Evolutionary conservation across 2,797 vertebrate genomes (phyloP).

Genomic region (Acestrorhynchus altus): DNA sequence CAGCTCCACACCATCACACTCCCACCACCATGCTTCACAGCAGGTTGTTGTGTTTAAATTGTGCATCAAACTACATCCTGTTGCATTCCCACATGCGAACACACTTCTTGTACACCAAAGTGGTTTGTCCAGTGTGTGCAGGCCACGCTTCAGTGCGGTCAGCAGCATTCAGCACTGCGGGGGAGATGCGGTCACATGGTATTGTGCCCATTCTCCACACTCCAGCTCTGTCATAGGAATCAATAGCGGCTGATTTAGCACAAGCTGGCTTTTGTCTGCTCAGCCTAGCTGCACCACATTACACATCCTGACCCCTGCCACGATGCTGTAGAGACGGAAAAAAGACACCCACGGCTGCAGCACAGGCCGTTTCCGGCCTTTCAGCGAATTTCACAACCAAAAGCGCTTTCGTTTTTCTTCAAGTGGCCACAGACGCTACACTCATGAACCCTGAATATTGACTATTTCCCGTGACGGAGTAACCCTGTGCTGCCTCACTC

Average conservation of each 20-base stretch:
- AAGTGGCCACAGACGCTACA: background rate
- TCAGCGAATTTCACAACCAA: background rate
- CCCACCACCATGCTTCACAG: no score
- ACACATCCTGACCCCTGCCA: background rate
- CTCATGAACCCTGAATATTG: background rate
- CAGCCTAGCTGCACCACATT: background rate
- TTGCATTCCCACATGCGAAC: background rate
- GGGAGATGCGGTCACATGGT: slow-evolving; percentile 3
- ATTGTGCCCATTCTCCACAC: slow-evolving; percentile 13
- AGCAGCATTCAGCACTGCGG: slow-evolving; percentile 31
- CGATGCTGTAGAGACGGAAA: background rate
- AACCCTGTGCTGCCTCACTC: background rate
- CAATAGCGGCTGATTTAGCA: slow-evolving; percentile 33
- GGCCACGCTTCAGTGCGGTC: slow-evolving; percentile 27
- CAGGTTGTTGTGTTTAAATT: no score
- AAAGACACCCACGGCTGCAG: background rate
- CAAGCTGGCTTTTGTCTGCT: slow-evolving; percentile 25
- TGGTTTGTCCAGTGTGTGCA: background rate
- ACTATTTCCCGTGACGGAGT: background rate
- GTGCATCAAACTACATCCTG: background rate
- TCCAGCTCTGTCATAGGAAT: slow-evolving; percentile 44
- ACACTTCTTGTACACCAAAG: background rate
- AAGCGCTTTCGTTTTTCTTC: background rate
- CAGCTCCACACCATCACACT: no score
- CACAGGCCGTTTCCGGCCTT: background rate